Evolutionary conservation across 2,113 vertebrate species (phyloP).

Genomic region (Thymallus thymallus): DNA sequence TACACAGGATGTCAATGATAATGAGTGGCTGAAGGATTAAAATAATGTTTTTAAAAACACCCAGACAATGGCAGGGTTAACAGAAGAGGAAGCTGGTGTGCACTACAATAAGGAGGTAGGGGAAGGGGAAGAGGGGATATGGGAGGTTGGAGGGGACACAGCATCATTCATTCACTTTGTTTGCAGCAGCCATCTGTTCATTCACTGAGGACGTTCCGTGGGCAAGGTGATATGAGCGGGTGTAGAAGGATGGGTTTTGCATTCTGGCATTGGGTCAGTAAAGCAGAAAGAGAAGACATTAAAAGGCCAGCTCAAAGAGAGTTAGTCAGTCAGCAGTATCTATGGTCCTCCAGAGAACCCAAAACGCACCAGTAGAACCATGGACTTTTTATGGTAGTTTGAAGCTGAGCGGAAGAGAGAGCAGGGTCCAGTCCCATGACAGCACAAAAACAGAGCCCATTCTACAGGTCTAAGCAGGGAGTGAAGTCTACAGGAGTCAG

Average conservation of each 20-base stretch:
- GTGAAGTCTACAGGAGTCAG: not conserved
- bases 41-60: slow-evolving; percentile 35
- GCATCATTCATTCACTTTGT: slow-evolving; percentile 18
- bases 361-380: slow-evolving; percentile 29
- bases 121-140: slow-evolving; percentile 16
- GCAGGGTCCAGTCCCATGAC: not conserved
- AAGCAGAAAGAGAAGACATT: slow-evolving; percentile 56
- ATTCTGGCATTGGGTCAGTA: slow-evolving; percentile 21
- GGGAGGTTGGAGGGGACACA: slow-evolving; percentile 26
- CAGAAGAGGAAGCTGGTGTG: slow-evolving; percentile 24
- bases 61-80: slow-evolving; percentile 31
- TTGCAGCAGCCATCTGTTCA: slow-evolving; percentile 38
- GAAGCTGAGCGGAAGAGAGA: not conserved
- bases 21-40: slow-evolving; percentile 36
- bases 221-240: slow-evolving; percentile 26
- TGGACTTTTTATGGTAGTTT: not conserved
- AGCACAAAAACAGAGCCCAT: slow-evolving; percentile 24
- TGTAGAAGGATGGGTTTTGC: not conserved
- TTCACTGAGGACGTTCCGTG: slow-evolving; percentile 15
- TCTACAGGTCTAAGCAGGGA: slow-evolving; percentile 33
- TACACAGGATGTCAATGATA: slow-evolving; percentile 26
- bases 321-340: slow-evolving; percentile 50
- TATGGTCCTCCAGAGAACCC: slow-evolving; percentile 26
- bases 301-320: slow-evolving; percentile 27
- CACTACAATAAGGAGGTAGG: slow-evolving; percentile 39